Evolutionary conservation across 2,113 vertebrate genomes (phyloP).

Genomic region (Nothobranchius kuhntae): DNA sequence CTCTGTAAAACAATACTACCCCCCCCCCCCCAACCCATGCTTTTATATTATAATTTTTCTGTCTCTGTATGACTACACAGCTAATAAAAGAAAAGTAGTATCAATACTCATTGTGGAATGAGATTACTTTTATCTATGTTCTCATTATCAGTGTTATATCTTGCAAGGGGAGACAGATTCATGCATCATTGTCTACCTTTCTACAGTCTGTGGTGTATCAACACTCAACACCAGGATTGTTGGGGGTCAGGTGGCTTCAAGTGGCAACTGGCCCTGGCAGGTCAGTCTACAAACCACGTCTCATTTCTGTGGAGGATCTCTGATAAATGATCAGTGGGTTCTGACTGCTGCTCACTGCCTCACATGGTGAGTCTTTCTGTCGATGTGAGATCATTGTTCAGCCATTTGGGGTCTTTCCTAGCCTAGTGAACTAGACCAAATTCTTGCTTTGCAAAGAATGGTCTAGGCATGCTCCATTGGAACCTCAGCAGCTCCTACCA

Average conservation of each 20-base stretch:
- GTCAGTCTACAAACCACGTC: slow-evolving; percentile 54
- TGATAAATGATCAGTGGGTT: slow-evolving; percentile 77
- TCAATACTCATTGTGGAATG: not conserved
- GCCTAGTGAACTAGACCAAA: too few relatives aligned
- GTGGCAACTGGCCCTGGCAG: slow-evolving; percentile 79
- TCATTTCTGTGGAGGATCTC: slow-evolving; percentile 78
- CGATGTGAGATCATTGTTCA: too few relatives aligned
- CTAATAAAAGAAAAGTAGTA: not conserved
- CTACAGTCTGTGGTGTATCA: slow-evolving; percentile 69
- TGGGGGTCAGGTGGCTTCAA: slow-evolving; percentile 63
- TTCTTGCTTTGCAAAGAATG: too few relatives aligned
- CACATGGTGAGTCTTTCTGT: not conserved
- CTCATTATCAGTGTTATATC: too few relatives aligned
- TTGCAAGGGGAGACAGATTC: not conserved
- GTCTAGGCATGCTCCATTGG: too few relatives aligned
- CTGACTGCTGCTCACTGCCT: slow-evolving; percentile 79
- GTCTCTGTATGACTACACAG: too few relatives aligned
- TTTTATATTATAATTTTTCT: not conserved
- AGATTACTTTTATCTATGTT: not conserved
- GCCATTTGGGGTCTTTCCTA: too few relatives aligned
- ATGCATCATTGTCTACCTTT: not conserved
- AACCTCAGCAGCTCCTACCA: too few relatives aligned
- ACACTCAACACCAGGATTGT: slow-evolving; percentile 66
- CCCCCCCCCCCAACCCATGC: too few relatives aligned
- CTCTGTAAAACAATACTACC: too few relatives aligned